phyloP scores from a whole-genome alignment of 2,888 invertebrate genomes.

The Empis livida region DNA sequence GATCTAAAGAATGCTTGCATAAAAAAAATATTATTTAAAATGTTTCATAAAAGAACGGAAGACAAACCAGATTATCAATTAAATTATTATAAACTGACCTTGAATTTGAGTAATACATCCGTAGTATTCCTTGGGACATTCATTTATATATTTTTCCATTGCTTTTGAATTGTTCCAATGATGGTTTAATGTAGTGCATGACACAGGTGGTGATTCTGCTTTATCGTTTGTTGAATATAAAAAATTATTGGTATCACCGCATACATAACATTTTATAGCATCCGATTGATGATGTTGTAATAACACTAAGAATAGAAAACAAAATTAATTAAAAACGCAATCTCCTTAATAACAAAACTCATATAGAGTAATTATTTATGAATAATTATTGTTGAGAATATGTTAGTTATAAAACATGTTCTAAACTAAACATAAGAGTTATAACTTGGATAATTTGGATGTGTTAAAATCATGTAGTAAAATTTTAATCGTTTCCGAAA shows the following conservation, averaged over 20 bases:
- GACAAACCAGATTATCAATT: too few species aligned
- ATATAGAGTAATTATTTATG: too few species aligned
- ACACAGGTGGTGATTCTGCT: not conserved
- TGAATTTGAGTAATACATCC: conserved; percentile 12
- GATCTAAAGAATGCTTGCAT: too few species aligned
- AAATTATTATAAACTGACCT: conserved; percentile 3
- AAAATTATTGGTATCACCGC: conserved; percentile 7
- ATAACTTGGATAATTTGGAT: too few species aligned
- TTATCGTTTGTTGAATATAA: not conserved
- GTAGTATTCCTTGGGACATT: conserved; percentile 9
- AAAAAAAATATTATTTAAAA: too few species aligned
- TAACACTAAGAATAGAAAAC: not conserved
- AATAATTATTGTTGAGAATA: too few species aligned
- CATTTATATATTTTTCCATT: conserved; percentile 7
- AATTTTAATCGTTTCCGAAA: too few species aligned
- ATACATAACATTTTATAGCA: conserved; percentile 11
- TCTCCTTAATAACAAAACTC: not conserved
- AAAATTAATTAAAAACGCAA: not conserved
- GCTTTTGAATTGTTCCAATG: not conserved
- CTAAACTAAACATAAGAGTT: too few species aligned
- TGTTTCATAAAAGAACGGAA: too few species aligned
- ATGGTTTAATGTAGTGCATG: not conserved
- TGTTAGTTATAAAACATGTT: not conserved
- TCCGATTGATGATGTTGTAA: not conserved
- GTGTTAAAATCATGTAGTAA: too few species aligned